Base-by-base conservation (phyloP, 2,113 vertebrate species). In the Clarias macrocephalus region DNA sequence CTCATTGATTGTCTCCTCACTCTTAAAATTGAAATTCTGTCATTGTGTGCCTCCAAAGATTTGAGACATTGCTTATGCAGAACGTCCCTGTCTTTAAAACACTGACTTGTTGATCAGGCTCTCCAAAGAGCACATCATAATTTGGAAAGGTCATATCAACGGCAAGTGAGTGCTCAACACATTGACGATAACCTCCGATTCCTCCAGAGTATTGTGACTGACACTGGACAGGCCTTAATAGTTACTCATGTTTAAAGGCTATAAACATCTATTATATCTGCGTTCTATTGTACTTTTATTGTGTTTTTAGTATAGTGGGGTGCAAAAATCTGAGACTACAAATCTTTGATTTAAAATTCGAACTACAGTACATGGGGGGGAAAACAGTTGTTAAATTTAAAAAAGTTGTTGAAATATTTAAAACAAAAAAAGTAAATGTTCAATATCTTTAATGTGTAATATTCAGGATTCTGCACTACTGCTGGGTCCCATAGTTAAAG, bases 1-100 rank as follows among this genome's bases (percentile, higher is more conserved):
- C 62, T 80, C 88, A 91, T 89, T 90, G 91, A 90, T 91, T 85
- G 88, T 88, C 89, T 89, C 30, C 66, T 79, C 73, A 65, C 79
- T 70, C 86, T 88, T 88, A 86, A 70, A 82, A 89, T 90, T 90
- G 85, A 85, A 89, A 90, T 91, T 87, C 90, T 68, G 79, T 68
- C 77, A 21, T 85, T 82, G 81, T n/a, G 6, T 85, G 56, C 33
- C 70, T 89, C 81, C 87, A 82, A 84, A 87, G 84, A 90, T 63
- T 33, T 65, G 75, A 86, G 82, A 85, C 87, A 86, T 88, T 87
- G 86, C 83, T 63, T 88, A 89, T 86, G 75, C 85, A 76, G 81
- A 80, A 33, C 37, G 42, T 82, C 84, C 75, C 77, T 82, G 83
- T 88, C 85, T 89, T 86, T 82, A 88, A 88, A 89, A 79, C 37